Evolutionary conservation across 2,113 vertebrate genomes (phyloP).

Genomic region (Chascanopsetta lugubris): DNA sequence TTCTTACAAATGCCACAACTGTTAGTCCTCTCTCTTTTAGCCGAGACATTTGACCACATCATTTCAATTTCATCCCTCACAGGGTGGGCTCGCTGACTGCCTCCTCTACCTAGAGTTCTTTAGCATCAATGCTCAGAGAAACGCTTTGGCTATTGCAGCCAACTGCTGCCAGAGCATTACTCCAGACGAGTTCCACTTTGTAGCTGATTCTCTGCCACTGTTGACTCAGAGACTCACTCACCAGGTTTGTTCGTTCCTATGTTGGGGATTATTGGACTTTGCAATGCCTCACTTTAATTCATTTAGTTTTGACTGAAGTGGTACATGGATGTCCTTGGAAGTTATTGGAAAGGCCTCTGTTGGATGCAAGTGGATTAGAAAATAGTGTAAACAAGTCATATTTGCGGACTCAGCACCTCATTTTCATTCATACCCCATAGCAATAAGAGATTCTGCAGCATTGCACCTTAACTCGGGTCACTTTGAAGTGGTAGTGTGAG

Average conservation of each 20-base stretch:
- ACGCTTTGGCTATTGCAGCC: slow-evolving; percentile 96
- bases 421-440: background rate
- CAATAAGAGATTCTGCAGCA: background rate
- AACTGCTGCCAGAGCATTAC: slow-evolving; percentile 99
- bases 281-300: background rate
- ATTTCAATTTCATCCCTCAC: slow-evolving; percentile 31
- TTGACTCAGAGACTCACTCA: slow-evolving; percentile 98
- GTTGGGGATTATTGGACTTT: background rate
- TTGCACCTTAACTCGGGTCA: background rate
- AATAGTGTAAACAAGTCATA: background rate
- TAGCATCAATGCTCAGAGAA: slow-evolving; percentile 99
- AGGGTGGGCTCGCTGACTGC: slow-evolving; percentile 97
- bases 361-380: background rate
- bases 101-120: slow-evolving; percentile 98
- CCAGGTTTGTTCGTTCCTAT: slow-evolving; percentile 83
- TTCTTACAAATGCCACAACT: background rate
- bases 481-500: no score
- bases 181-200: slow-evolving; percentile 98
- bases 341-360: background rate
- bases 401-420: background rate
- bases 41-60: background rate
- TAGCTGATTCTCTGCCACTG: slow-evolving; percentile 95
- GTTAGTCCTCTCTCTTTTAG: background rate
- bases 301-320: background rate
- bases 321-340: background rate